Percentiles rank a stretch among this genome's conserved stretches.
Evolutionary conservation across 2,113 vertebrate species (phyloP).

Genomic region (Cyprinodon brontotheroides): DNA sequence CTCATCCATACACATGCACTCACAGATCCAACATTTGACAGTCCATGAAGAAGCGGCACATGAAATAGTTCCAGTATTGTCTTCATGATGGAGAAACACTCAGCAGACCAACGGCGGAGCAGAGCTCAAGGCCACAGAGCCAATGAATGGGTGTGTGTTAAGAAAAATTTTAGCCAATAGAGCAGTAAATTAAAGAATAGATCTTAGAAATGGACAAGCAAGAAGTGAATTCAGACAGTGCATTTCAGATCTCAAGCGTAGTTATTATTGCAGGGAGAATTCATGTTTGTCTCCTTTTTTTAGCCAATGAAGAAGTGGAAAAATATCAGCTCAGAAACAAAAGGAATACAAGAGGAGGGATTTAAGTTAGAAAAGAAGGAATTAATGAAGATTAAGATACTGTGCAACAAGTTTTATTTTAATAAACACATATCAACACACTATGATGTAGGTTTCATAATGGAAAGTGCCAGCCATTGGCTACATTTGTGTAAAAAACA

Average conservation of each 20-base stretch:
- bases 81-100: conserved; percentile 34
- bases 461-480: too few relatives aligned
- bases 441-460: too few relatives aligned
- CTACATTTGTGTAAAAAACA: too few relatives aligned
- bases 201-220: neutral
- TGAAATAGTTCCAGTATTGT: conserved; percentile 60
- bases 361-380: too few relatives aligned
- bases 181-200: conserved; percentile 3
- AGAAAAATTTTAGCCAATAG: conserved; percentile 23
- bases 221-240: too few relatives aligned
- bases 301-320: neutral
- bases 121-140: conserved; percentile 42
- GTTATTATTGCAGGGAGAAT: conserved; percentile 20
- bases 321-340: neutral
- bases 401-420: too few relatives aligned
- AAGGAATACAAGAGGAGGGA: too few relatives aligned
- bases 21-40: conserved; percentile 7
- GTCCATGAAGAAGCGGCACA: conserved; percentile 39
- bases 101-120: conserved; percentile 42
- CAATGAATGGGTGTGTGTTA: neutral
- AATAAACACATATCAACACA: too few relatives aligned
- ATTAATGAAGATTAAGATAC: too few relatives aligned
- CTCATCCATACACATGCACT: conserved; percentile 14
- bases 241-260: too few relatives aligned
- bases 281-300: conserved; percentile 13